Conservation (phyloP, 2,113 vertebrate genomes). For the Perca fluviatilis region DNA sequence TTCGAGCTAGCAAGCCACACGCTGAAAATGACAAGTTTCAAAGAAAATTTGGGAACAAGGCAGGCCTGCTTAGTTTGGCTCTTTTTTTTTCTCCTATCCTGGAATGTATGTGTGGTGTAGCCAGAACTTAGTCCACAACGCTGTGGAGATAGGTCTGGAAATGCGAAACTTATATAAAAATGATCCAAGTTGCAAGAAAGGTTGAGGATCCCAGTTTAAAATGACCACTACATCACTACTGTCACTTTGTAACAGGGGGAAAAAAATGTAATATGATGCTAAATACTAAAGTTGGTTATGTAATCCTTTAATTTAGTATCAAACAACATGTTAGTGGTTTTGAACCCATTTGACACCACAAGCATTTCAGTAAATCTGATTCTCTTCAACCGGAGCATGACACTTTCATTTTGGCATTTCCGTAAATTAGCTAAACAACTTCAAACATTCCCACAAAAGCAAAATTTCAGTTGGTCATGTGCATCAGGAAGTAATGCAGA, state of each 20-base stretch:
- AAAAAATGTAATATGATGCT: not conserved
- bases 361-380: slow-evolving; percentile 2
- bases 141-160: too few species aligned
- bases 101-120: too few species aligned
- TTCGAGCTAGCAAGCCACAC: too few species aligned
- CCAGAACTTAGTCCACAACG: too few species aligned
- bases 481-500: not conserved
- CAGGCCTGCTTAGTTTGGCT: too few species aligned
- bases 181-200: not conserved
- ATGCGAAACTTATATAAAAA: not conserved
- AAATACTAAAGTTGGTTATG: not conserved
- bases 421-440: slow-evolving; percentile 30
- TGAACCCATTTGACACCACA: slow-evolving; percentile 14
- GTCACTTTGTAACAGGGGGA: not conserved
- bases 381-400: slow-evolving; percentile 2
- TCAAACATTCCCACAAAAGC: slow-evolving; percentile 15
- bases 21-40: too few species aligned
- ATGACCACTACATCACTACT: not conserved
- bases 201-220: not conserved
- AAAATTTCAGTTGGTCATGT: slow-evolving; percentile 1
- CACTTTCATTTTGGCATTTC: slow-evolving; percentile 17
- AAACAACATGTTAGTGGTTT: slow-evolving; percentile 15
- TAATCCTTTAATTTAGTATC: slow-evolving; percentile 7
- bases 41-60: too few species aligned
- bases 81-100: too few species aligned